phyloP scores from a whole-genome alignment of 2,797 vertebrate species.

The Halcyon leucocephala region DNA sequence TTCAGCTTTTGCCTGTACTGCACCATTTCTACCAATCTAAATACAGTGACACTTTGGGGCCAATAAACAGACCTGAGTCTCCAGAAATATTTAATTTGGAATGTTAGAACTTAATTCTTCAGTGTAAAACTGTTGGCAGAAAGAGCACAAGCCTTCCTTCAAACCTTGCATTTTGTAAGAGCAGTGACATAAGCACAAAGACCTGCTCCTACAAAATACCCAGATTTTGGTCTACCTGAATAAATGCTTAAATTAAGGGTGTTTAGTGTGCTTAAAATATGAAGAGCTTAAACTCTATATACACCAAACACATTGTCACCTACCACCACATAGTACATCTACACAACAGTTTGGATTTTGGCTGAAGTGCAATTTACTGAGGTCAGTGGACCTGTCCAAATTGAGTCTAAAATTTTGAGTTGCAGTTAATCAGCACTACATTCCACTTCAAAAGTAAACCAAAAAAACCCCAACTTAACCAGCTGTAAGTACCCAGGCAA shows the following conservation, averaged over 20 bases:
- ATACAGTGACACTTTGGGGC: neutral
- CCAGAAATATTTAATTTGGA: neutral
- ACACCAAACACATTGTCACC: neutral
- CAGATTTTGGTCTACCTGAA: neutral
- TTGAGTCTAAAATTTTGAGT: neutral
- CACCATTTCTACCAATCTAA: neutral
- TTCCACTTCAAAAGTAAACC: neutral
- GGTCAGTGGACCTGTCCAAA: neutral
- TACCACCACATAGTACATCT: neutral
- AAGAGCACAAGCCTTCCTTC: neutral
- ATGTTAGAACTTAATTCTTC: neutral
- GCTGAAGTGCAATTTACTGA: neutral
- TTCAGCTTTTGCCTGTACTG: neutral
- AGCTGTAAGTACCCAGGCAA: neutral
- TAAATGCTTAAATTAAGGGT: neutral
- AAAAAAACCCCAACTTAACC: neutral
- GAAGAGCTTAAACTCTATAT: neutral
- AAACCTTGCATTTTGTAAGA: neutral
- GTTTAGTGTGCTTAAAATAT: neutral
- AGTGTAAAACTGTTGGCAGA: neutral
- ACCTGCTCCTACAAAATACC: neutral
- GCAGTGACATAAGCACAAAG: neutral
- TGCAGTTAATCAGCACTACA: neutral
- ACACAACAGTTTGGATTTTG: neutral
- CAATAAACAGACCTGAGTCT: neutral